phyloP scores from a whole-genome alignment of 2,888 invertebrate species.

The Pachydiplax longipennis region DNA sequence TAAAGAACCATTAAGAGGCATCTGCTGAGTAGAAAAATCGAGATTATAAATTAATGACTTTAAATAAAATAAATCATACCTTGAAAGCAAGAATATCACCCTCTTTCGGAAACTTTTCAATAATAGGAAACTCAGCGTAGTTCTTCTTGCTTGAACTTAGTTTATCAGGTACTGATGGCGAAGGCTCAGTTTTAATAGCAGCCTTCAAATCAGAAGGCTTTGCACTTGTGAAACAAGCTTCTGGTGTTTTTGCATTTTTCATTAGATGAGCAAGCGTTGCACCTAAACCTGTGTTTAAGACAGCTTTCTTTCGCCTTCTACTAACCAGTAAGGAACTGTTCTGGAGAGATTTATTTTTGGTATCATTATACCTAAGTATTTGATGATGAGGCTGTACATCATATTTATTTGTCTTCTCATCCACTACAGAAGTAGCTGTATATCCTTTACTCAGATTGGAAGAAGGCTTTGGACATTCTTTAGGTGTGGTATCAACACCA shows the following conservation, averaged over 20 bases:
- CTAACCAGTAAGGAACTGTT: neutral
- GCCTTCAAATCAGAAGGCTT: neutral
- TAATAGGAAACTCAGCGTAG: neutral
- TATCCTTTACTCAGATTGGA: neutral
- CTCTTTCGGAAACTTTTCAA: neutral
- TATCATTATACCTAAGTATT: too few species aligned
- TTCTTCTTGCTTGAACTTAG: neutral
- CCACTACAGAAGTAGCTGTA: too few species aligned
- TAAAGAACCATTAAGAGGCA: too few species aligned
- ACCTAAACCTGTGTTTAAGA: neutral
- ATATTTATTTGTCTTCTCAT: neutral
- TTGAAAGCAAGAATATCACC: slow-evolving; percentile 6
- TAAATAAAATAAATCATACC: neutral
- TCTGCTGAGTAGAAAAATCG: too few species aligned
- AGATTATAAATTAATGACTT: neutral
- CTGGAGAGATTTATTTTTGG: neutral
- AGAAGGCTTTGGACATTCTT: neutral
- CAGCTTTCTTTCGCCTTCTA: neutral
- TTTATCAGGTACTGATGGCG: neutral
- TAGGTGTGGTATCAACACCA: neutral
- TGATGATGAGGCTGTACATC: neutral
- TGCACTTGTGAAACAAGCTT: too few species aligned
- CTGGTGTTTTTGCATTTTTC: neutral
- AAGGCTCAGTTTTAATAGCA: neutral
- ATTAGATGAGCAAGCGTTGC: slow-evolving; percentile 16